A percentile compares a stretch with the other conserved stretches of the same genome.
These are phyloP conservation scores for Python bivittatus DNA, from an alignment of 2,113 vertebrate genomes.

Conservation along the genomic window DNA sequence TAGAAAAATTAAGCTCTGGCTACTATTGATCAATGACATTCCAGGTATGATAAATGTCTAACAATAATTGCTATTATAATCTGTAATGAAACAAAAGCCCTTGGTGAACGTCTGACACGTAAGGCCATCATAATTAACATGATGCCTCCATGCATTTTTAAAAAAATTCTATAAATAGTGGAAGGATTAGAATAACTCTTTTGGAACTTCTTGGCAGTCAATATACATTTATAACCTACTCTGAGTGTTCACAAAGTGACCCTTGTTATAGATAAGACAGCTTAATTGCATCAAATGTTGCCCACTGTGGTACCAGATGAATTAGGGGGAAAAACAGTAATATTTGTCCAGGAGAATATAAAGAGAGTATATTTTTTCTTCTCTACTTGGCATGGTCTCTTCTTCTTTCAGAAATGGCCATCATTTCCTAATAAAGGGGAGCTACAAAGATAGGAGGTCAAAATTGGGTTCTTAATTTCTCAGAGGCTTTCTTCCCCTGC, in stretches of 20 bases:
- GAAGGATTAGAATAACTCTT: background rate
- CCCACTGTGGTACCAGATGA: background rate
- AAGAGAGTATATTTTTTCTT: background rate
- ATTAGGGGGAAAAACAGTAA: background rate
- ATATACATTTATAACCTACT: background rate
- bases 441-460: background rate
- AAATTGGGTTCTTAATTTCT: background rate
- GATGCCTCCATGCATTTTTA: background rate
- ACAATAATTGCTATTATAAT: background rate
- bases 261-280: background rate
- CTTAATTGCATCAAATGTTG: background rate
- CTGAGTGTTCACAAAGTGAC: background rate
- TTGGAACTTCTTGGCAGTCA: background rate
- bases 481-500: background rate
- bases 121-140: background rate
- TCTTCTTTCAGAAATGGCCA: background rate
- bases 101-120: background rate
- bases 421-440: background rate
- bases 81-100: background rate
- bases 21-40: background rate
- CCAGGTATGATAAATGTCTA: background rate
- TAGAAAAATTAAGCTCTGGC: background rate
- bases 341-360: background rate
- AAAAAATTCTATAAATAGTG: slow-evolving; percentile 1
- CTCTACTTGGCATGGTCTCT: background rate